Conservation (phyloP, 2,113 vertebrate genomes). For the Jacana jacana region DNA sequence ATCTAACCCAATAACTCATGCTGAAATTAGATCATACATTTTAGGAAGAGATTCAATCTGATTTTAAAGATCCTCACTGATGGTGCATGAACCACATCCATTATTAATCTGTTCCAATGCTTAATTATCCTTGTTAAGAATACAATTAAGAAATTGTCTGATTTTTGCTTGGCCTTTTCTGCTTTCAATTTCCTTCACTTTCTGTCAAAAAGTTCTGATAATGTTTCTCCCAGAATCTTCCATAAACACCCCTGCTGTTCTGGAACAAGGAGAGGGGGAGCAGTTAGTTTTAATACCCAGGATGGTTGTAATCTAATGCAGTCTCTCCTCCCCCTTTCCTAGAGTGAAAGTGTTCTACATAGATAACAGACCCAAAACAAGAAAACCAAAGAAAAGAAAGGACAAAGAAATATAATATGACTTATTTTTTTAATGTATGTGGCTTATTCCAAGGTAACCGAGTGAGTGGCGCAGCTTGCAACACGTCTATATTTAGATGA, state of each 20-base stretch:
- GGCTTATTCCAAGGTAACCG: neutral
- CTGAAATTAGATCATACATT: slow-evolving; percentile 1
- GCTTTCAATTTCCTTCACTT: neutral
- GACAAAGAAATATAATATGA: neutral
- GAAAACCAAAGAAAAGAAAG: neutral
- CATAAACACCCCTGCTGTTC: neutral
- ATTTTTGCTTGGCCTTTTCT: slow-evolving; percentile 26
- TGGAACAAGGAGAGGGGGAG: neutral
- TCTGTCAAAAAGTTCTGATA: neutral
- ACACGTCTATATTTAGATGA: neutral
- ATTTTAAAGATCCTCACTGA: neutral
- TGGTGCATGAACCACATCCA: neutral
- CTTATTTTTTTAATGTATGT: neutral
- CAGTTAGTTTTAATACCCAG: neutral
- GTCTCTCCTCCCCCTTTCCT: neutral
- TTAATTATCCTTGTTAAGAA: slow-evolving; percentile 49
- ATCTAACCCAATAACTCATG: neutral
- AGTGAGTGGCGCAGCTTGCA: neutral
- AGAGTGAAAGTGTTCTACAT: neutral
- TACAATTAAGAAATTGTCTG: slow-evolving; percentile 28
- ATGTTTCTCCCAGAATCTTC: neutral
- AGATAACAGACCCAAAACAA: neutral
- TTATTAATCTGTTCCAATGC: slow-evolving; percentile 19
- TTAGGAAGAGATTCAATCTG: neutral
- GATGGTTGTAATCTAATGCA: neutral